Conservation (phyloP, 2,797 vertebrate species). For the Manis crassicaudata region DNA sequence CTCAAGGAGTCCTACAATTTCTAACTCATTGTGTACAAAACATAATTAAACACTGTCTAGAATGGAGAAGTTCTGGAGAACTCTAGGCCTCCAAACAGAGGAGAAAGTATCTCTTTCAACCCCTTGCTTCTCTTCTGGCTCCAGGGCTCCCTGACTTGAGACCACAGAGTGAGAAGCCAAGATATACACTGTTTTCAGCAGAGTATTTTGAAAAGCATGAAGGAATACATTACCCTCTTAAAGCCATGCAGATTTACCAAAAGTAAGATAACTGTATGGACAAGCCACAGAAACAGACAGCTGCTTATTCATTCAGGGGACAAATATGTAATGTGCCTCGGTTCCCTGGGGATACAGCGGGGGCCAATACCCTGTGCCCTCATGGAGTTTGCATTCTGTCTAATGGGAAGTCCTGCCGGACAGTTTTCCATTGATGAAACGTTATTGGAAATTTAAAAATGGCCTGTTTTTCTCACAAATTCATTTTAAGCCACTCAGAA, state of each 20-base stretch:
- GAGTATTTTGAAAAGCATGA: neutral
- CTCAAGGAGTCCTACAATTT: neutral
- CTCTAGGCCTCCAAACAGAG: fast-evolving
- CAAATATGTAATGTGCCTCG: neutral
- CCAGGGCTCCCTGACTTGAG: neutral
- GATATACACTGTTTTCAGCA: fast-evolving
- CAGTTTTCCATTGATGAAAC: neutral
- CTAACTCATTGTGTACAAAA: neutral
- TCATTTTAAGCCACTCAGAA: neutral
- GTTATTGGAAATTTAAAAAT: neutral
- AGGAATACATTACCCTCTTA: too few relatives aligned
- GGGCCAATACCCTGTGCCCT: neutral
- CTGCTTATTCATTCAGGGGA: neutral
- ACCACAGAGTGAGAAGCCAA: neutral
- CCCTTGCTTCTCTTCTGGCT: neutral
- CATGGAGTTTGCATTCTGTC: neutral
- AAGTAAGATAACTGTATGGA: neutral
- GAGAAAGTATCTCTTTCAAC: neutral
- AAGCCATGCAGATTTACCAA: neutral
- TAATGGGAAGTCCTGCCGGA: neutral
- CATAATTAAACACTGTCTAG: neutral
- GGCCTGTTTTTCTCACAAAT: neutral
- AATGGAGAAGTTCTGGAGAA: neutral
- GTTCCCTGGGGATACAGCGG: neutral
- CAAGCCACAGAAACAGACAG: neutral